A percentile compares a stretch with the other conserved stretches of the same genome.
These are phyloP conservation scores for Coelopa pilipes DNA, from an alignment of 2,888 invertebrate genomes.

Conservation along the genomic window DNA sequence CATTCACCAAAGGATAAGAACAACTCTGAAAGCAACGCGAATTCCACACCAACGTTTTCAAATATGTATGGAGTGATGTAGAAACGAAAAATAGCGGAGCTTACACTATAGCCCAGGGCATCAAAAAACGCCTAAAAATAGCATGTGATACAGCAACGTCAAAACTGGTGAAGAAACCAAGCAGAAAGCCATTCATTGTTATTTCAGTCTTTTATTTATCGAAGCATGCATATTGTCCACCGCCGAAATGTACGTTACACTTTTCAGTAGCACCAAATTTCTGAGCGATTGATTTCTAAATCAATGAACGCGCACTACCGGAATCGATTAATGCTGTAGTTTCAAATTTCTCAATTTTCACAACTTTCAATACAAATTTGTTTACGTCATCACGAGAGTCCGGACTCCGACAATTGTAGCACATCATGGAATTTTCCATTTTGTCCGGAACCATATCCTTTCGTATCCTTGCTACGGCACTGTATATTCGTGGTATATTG, in stretches of 20 bases:
- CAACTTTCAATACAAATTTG: constrained; percentile 13
- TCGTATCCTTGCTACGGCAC: too few species aligned
- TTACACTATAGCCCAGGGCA: too few species aligned
- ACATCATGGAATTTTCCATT: not conserved
- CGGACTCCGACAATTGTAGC: constrained; percentile 31
- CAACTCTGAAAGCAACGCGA: too few species aligned
- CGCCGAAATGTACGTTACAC: constrained; percentile 17
- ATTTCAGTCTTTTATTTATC: constrained; percentile 4
- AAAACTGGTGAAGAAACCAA: too few species aligned
- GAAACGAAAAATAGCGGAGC: too few species aligned
- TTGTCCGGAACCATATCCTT: not conserved
- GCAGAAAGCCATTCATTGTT: too few species aligned
- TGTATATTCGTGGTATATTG: not conserved
- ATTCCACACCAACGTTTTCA: too few species aligned
- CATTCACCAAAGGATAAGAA: too few species aligned
- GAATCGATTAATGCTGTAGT: constrained; percentile 15
- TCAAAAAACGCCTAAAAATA: too few species aligned
- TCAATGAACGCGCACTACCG: constrained; percentile 26
- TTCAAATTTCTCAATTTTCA: constrained; percentile 10
- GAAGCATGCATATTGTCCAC: too few species aligned
- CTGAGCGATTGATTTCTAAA: constrained; percentile 9
- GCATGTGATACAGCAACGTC: too few species aligned
- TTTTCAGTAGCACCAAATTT: constrained; percentile 3
- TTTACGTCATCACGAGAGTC: constrained; percentile 18
- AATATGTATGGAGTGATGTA: too few species aligned